Evolutionary conservation across 2,888 invertebrate species (phyloP).

Genomic region (Melitaea athalia): DNA sequence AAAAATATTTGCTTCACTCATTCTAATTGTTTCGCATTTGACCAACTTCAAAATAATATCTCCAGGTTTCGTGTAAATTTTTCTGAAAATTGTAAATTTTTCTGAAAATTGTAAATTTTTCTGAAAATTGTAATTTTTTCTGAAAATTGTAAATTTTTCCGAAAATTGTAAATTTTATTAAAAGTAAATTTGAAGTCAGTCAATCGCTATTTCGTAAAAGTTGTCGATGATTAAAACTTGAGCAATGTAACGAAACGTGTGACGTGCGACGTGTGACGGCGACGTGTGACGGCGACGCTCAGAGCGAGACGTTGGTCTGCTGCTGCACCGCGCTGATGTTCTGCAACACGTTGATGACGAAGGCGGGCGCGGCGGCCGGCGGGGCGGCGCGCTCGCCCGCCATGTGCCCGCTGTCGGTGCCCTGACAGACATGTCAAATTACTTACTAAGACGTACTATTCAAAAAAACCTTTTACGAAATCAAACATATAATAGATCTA

Average conservation of each 20-base stretch:
- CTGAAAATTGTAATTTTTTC: no score
- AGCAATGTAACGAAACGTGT: not conserved
- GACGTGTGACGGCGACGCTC: slow-evolving; percentile 22
- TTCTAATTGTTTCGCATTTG: not conserved
- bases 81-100: no score
- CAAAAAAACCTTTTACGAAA: no score
- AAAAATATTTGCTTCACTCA: slow-evolving; percentile 1
- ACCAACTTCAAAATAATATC: no score
- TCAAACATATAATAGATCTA: no score
- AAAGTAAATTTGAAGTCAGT: no score
- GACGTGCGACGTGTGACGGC: slow-evolving; percentile 23
- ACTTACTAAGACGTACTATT: slow-evolving; percentile 26
- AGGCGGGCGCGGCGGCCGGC: slow-evolving; percentile 34
- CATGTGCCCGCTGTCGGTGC: slow-evolving; percentile 43
- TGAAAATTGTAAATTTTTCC: no score
- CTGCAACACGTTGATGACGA: slow-evolving; percentile 50
- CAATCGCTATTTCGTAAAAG: no score
- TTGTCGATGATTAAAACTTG: not conserved
- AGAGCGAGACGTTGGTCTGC: slow-evolving; percentile 41
- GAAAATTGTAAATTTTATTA: no score
- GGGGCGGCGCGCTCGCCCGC: slow-evolving; percentile 33
- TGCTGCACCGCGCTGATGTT: slow-evolving; percentile 47
- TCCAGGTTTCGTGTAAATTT: no score
- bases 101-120: no score
- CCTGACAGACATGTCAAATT: slow-evolving; percentile 40